These are phyloP conservation scores for Sula dactylatra DNA, from an alignment of 2,113 vertebrate species.

Conservation along the genomic window DNA sequence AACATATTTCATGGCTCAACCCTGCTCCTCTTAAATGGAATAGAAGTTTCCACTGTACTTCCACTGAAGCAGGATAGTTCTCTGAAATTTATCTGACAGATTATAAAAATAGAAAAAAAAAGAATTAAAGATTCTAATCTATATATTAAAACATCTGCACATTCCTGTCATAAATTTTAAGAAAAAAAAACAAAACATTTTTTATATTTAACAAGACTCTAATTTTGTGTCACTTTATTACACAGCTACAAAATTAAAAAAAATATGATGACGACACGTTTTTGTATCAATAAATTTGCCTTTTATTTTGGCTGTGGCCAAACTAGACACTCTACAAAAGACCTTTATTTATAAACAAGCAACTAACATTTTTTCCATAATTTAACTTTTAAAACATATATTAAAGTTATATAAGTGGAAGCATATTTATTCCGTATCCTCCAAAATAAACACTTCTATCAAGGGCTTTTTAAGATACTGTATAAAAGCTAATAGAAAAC, in stretches of 20 bases:
- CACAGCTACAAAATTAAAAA: conserved; percentile 49
- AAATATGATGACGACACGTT: conserved; percentile 56
- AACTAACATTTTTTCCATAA: conserved; percentile 62
- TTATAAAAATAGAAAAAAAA: conserved; percentile 51
- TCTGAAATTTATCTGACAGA: conserved; percentile 32
- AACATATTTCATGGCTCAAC: conserved; percentile 24
- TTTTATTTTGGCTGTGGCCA: conserved; percentile 64
- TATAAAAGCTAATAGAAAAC: conserved; percentile 79
- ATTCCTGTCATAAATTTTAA: conserved; percentile 68
- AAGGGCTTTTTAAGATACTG: conserved; percentile 63
- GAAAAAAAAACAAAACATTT: conserved; percentile 36
- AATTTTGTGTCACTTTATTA: conserved; percentile 49
- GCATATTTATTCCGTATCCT: conserved; percentile 68
- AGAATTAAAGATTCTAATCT: conserved; percentile 60
- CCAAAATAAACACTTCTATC: conserved; percentile 79
- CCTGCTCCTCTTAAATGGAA: conserved; percentile 15
- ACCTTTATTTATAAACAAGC: conserved; percentile 66
- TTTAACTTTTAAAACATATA: conserved; percentile 72
- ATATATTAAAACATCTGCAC: conserved; percentile 78
- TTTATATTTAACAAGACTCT: conserved; percentile 67
- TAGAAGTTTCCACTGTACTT: not conserved
- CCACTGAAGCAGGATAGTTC: conserved; percentile 4
- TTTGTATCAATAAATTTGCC: conserved; percentile 53
- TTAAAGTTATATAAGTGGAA: conserved; percentile 75
- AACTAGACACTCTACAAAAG: conserved; percentile 70